phyloP scores from a whole-genome alignment of 2,113 vertebrate genomes.

The Calidris pygmaea region DNA sequence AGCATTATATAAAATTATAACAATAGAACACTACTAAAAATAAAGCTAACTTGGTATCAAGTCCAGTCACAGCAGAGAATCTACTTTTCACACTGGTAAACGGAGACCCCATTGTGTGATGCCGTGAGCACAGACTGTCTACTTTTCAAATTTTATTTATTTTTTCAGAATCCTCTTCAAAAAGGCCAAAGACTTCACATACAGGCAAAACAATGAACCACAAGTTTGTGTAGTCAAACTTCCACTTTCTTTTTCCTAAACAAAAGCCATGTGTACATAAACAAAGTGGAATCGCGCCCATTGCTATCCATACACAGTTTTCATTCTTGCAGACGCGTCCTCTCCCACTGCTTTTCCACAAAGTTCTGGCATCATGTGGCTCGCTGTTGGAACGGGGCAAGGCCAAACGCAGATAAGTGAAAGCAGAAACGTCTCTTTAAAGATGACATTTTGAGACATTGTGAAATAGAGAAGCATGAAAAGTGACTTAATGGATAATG shows the following conservation, averaged over 20 bases:
- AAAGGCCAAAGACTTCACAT: not conserved
- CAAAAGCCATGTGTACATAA: not conserved
- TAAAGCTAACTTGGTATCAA: not conserved
- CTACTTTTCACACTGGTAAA: not conserved
- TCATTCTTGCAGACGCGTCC: not conserved
- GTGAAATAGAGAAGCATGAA: not conserved
- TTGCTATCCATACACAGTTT: not conserved
- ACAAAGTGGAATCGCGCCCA: not conserved
- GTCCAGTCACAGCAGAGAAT: not conserved
- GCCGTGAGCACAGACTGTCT: not conserved
- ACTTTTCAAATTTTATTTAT: not conserved
- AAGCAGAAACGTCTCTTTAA: not conserved
- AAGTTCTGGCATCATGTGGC: not conserved
- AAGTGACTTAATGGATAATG: not conserved
- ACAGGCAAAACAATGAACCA: not conserved
- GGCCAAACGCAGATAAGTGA: not conserved
- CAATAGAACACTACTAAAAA: not conserved
- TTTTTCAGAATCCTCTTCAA: not conserved
- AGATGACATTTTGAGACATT: not conserved
- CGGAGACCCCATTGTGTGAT: not conserved
- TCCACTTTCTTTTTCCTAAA: not conserved
- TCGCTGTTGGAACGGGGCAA: not conserved
- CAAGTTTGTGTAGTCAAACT: not conserved
- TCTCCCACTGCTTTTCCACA: not conserved
- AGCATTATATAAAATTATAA: not conserved